Base-by-base conservation (phyloP, 2,888 invertebrate species). In the Xestia c-nigrum region DNA sequence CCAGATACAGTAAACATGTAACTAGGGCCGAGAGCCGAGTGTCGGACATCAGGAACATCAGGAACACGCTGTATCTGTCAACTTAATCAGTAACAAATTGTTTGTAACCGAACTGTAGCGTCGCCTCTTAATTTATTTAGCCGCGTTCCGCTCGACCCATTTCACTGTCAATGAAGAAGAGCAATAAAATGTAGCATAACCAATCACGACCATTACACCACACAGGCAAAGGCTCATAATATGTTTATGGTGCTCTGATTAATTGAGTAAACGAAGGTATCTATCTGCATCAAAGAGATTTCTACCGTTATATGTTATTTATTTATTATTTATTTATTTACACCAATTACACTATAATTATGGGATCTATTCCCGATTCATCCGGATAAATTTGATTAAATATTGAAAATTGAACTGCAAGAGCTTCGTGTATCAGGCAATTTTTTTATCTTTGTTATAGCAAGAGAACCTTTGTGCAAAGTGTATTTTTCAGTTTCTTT, bases 141-240 rank as follows among this genome's bases (percentile, higher is more conserved):
- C 88, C 90, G 92, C 93, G 93, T 93, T 95, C 92, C 93, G 90
- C 91, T 92, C 92, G 94, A 94, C 94, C 95, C 92, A 95, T 91
- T 95, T 92, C 86, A 78, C 89, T 90, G 90, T 92, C 92, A 93
- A 94, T 93, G 91, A 93, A 93, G 91, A 91, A 90, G 90, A 92
- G 90, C 89, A 90, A 93, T 94, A 94, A 94, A 94, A 91, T 92
- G 89, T 90, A 90, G 89, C 89, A 91, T 90, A 90, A 91, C 81
- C 79, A 82, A 80, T 86, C 80, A 85, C 63, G 77, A 50, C 90
- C 90, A 91, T 87, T 85, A 76, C 77, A 87, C 77, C 79, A 78
- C 88, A 85, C 86, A 88, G 82, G 86, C 38, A 79, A 78, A 85
- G 77, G 71, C 78, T 85, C 81, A 84, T 87, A 85, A 70, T 61